Conservation (phyloP, 2,888 invertebrate species). For the Ectropis crepuscularia region DNA sequence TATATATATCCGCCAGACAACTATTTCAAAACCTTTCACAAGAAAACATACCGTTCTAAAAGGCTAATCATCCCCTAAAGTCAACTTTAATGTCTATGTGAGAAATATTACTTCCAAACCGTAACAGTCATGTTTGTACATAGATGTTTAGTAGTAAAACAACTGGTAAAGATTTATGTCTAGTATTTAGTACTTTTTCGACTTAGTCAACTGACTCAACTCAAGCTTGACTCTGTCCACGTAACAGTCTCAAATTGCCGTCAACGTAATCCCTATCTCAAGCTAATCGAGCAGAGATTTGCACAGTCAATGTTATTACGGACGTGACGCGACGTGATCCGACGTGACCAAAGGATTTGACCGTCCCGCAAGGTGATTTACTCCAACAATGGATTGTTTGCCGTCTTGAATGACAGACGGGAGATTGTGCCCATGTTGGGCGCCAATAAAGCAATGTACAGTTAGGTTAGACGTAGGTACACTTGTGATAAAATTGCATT, state of each 20-base stretch:
- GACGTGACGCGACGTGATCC: slow-evolving; percentile 33
- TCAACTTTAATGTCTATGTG: too few relatives aligned
- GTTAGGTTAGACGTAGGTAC: neutral
- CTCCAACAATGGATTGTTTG: slow-evolving; percentile 52
- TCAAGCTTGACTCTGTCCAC: neutral
- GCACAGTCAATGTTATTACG: slow-evolving; percentile 42
- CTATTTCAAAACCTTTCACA: too few relatives aligned
- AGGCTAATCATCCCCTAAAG: too few relatives aligned
- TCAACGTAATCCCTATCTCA: slow-evolving; percentile 12
- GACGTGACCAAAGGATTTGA: slow-evolving; percentile 48
- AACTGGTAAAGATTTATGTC: too few relatives aligned
- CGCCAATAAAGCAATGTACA: slow-evolving; percentile 35
- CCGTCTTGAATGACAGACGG: slow-evolving; percentile 39
- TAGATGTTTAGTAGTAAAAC: too few relatives aligned
- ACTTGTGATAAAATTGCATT: neutral
- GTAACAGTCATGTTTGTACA: too few relatives aligned
- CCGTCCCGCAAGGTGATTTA: slow-evolving; percentile 57
- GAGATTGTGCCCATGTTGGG: slow-evolving; percentile 45
- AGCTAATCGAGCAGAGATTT: slow-evolving; percentile 47
- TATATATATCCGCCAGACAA: too few relatives aligned
- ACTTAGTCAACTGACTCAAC: too few relatives aligned
- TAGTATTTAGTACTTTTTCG: too few relatives aligned
- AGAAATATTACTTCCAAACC: too few relatives aligned
- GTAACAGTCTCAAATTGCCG: neutral
- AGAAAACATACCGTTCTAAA: too few relatives aligned